phyloP scores from a whole-genome alignment of 2,888 invertebrate species.

The Philereme vetulata region DNA sequence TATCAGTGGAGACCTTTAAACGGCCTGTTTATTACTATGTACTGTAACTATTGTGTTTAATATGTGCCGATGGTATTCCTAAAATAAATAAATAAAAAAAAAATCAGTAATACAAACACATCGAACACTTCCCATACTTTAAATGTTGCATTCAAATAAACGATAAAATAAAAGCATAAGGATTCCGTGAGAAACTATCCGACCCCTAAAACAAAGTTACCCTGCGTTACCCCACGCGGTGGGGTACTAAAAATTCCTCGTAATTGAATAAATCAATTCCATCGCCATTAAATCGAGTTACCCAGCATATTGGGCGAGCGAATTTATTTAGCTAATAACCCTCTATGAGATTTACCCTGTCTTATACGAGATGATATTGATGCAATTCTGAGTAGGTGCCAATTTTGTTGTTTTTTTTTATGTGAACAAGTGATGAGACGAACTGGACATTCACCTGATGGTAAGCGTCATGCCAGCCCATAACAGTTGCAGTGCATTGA shows the following conservation, averaged over 20 bases:
- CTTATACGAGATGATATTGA: conserved; percentile 32
- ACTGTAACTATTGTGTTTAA: too few species aligned
- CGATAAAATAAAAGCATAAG: conserved; percentile 62
- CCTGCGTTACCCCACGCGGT: conserved; percentile 57
- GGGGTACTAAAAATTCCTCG: conserved; percentile 82
- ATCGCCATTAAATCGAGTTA: conserved; percentile 84
- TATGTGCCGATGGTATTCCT: too few species aligned
- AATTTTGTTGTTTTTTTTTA: too few species aligned
- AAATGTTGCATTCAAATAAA: conserved; percentile 35
- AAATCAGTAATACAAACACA: conserved; percentile 35
- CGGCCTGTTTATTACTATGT: too few species aligned
- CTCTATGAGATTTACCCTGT: conserved; percentile 62
- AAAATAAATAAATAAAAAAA: too few species aligned
- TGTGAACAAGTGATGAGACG: too few species aligned
- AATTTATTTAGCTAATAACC: conserved; percentile 84
- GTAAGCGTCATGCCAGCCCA: too few species aligned
- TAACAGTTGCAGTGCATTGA: too few species aligned
- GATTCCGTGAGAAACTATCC: conserved; percentile 76
- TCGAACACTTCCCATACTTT: conserved; percentile 13
- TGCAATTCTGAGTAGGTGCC: conserved; percentile 1
- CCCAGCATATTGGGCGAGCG: conserved; percentile 82
- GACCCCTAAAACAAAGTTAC: conserved; percentile 79
- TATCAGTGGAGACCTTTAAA: too few species aligned
- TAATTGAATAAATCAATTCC: conserved; percentile 84
- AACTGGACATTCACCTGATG: too few species aligned